Base-by-base conservation (phyloP, 2,888 invertebrate species). In the Heliconius charithonia region DNA sequence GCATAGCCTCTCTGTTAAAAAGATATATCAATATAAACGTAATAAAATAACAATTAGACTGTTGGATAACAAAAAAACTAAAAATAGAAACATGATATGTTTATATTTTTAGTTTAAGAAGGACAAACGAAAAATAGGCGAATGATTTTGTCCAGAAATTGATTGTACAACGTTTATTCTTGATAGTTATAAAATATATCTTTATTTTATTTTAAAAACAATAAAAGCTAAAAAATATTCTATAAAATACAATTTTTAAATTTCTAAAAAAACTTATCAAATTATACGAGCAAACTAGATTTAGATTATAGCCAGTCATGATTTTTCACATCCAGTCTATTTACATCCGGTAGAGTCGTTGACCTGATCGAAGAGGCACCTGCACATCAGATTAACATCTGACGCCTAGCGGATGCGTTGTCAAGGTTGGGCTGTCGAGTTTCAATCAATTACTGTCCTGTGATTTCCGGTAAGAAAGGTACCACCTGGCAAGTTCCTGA, bases 351-450 rank as follows among this genome's bases (percentile, higher is more conserved):
- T 84, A 91, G 63, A 74, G 76, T 76, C 82, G 78, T 90, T 89
- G 86, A 81, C 83, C 87, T 89, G 87, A 87, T 84, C 85, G 82
- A 84, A 83, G 84, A 83, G 88, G 87, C 92, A 93, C 93, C 92
- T 93, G 93, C 90, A 89, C 86, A 83, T 87, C 88, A 86, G 87
- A 86, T 86, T 87, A 85, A 85, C 85, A 86, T 85, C 86, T 85
- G 85, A 84, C 84, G 85, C 72, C 78, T 82, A 79, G 80, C 83
- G 82, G 82, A 82, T 83, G 80, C 81, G 76, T 80, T 77, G 70
- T 80, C 81, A 84, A 84, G 83, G 82, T 82, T 75, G 37, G 75
- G 59, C 72, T 82, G 80, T 77, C 80, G 66, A 76, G 66, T 81
- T 81, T 78, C 77, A 75, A 76, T 76, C 73, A 78, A 79, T 77